Conservation (phyloP, 2,797 vertebrate genomes). For the Gymnoscopelus microlampas region DNA sequence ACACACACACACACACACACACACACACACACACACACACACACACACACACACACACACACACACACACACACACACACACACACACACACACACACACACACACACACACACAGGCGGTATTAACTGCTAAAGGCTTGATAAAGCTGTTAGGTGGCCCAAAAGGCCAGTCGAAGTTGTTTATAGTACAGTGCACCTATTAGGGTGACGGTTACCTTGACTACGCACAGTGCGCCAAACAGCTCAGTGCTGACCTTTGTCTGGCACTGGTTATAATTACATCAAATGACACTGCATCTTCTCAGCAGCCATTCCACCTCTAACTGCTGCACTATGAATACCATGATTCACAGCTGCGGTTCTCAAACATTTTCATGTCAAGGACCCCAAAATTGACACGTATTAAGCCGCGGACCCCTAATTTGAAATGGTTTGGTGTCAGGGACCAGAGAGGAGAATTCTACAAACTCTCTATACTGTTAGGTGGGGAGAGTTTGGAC, state of each 20-base stretch:
- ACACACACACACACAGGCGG: too few relatives aligned
- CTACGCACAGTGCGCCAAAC: conserved; percentile 41
- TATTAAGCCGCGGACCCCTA: too few relatives aligned
- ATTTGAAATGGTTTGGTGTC: conserved; percentile 17
- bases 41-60: too few relatives aligned
- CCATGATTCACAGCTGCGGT: conserved; percentile 5
- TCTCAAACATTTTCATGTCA: too few relatives aligned
- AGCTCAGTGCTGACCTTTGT: conserved; percentile 71
- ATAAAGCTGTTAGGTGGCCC: conserved; percentile 37
- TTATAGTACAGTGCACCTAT: conserved; percentile 22
- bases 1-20: too few relatives aligned
- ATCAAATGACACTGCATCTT: conserved; percentile 60
- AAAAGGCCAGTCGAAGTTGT: conserved; percentile 19
- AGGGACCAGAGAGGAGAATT: conserved; percentile 14
- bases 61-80: too few relatives aligned
- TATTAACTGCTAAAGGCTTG: too few relatives aligned
- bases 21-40: too few relatives aligned
- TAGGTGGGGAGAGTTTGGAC: conserved; percentile 23
- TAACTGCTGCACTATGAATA: conserved; percentile 11
- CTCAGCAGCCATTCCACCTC: conserved; percentile 45
- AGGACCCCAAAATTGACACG: too few relatives aligned
- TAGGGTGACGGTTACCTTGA: conserved; percentile 66
- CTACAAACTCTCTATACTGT: conserved; percentile 12
- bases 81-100: too few relatives aligned
- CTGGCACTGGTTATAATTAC: conserved; percentile 52